Base-by-base conservation (phyloP, 1,140 invertebrate species). In the Sminthurides bifidus region DNA sequence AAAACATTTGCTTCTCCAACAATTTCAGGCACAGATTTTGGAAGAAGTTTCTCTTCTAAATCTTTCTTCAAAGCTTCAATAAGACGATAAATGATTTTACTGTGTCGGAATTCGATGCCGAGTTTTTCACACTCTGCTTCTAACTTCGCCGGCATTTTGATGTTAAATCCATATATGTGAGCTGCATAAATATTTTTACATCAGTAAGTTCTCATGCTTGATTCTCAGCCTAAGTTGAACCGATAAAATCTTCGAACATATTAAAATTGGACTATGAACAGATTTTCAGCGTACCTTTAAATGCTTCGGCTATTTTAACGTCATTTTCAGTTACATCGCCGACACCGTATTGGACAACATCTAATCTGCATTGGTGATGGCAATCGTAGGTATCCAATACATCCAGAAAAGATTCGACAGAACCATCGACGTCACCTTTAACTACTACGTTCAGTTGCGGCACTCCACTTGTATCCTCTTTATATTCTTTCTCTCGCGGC, bases 361-460 rank as follows among this genome's bases (percentile, higher is more conserved):
- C 83, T 5, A 98, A 71, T 31, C 77, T 74, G 67, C 93, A 92
- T 26, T 77, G 73, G 4, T 83, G 73, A 57, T 82, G 71, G 43
- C 78, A 80, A 49, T 83, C 74, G 67, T 97, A 98, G 0, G 89
- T 91, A 49, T 90, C 84, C 24, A 98, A 68, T 27, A 91, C 83
- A 71, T 96, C 85, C 37, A 95, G 71, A 60, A 98, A 88, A 1
- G 94, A 92, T 73, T 98, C 92, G 8, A 95, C 78, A 10, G 90
- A 93, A 0, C 90, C 87, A 70, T 85, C 81, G 2, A 92, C 87
- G 71, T 94, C 90, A 27, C 79, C 76, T 70, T 81, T 82, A 15
- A 82, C 54, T 19, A 82, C 72, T n/a, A 82, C 53, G 66, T 76
- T 78, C 14, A 82, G 62, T 52, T 68, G 68, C 1, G 77, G 74